Conservation (phyloP, 1,140 invertebrate genomes). For the Temnothorax longispinosus region DNA sequence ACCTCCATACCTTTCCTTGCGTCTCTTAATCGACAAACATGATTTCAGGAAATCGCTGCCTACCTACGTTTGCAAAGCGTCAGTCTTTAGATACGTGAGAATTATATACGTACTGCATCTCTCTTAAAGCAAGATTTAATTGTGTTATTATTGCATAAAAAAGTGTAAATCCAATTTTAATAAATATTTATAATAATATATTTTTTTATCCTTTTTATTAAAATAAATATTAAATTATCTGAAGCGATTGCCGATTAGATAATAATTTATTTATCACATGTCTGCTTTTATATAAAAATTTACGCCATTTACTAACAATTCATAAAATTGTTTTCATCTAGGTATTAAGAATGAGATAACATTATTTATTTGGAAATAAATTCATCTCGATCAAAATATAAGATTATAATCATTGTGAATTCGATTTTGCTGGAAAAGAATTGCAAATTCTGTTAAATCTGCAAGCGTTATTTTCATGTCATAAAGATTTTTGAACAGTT, state of each 20-base stretch:
- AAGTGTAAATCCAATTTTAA: slow-evolving; percentile 1
- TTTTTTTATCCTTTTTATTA: neutral
- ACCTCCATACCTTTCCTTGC: slow-evolving; percentile 63
- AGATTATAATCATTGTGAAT: neutral
- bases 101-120: neutral
- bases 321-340: neutral
- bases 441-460: neutral
- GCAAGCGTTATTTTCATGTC: neutral
- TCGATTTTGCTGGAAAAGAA: neutral
- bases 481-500: neutral
- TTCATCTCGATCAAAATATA: neutral
- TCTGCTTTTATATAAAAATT: neutral
- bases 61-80: neutral
- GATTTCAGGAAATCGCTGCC: slow-evolving; percentile 60
- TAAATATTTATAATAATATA: slow-evolving; percentile 17
- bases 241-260: neutral
- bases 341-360: neutral
- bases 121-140: neutral
- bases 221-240: neutral
- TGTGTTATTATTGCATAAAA: neutral
- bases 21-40: slow-evolving; percentile 54
- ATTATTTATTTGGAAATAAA: neutral
- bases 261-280: neutral
- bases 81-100: slow-evolving; percentile 3
- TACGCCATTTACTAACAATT: neutral